Conservation (phyloP, 1,140 invertebrate species). For the Pogonomyrmex barbatus region DNA sequence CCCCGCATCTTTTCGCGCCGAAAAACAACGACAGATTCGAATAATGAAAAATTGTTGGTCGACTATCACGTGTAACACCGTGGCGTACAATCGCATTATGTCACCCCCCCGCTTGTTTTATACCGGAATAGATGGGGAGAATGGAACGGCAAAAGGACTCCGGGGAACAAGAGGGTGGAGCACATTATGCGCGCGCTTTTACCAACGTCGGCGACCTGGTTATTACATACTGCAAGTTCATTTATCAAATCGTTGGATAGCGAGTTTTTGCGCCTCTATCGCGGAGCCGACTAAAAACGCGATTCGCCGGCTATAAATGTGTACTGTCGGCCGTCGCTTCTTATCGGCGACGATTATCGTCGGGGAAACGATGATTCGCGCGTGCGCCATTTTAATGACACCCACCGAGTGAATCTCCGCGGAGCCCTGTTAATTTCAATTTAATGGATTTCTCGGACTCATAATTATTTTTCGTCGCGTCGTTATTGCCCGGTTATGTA, state of each 20-base stretch:
- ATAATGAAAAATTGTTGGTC: constrained; percentile 62
- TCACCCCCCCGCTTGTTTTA: constrained; percentile 46
- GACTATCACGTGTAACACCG: constrained; percentile 48
- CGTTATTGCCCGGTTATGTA: constrained; percentile 28
- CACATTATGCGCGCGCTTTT: constrained; percentile 59
- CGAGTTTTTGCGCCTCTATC: constrained; percentile 46
- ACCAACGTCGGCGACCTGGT: constrained; percentile 55
- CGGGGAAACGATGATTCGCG: constrained; percentile 48
- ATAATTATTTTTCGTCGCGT: constrained; percentile 46
- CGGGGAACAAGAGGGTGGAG: constrained; percentile 10
- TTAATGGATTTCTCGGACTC: constrained; percentile 46
- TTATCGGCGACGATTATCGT: constrained; percentile 56
- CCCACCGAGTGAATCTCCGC: constrained; percentile 29
- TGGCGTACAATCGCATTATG: constrained; percentile 56
- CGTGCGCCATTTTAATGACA: constrained; percentile 59
- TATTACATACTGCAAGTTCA: constrained; percentile 60
- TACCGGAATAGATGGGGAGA: constrained; percentile 10
- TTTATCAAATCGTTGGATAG: constrained; percentile 61
- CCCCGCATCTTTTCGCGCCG: constrained; percentile 3
- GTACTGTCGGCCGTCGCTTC: constrained; percentile 50
- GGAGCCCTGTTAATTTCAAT: constrained; percentile 46
- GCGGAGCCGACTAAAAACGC: constrained; percentile 47
- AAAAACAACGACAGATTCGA: constrained; percentile 59
- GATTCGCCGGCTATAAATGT: constrained; percentile 46
- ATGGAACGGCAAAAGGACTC: background rate